Evolutionary conservation across 2,113 vertebrate genomes (phyloP).

Genomic region (Zingel zingel): DNA sequence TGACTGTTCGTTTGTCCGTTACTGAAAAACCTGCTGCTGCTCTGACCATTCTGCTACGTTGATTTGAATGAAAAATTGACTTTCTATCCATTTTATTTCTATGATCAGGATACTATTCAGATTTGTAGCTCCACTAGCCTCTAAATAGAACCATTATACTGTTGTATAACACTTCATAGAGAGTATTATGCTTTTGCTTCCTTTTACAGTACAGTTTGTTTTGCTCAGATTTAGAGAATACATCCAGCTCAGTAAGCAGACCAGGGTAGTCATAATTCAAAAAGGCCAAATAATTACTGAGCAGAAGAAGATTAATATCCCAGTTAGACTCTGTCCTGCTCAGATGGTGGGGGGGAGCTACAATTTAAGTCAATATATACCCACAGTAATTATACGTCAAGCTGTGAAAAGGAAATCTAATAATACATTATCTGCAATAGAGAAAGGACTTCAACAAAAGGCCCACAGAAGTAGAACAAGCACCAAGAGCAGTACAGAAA

Average conservation of each 20-base stretch:
- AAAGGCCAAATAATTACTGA: slow-evolving; percentile 14
- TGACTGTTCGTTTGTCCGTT: too few species aligned
- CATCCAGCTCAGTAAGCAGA: not conserved
- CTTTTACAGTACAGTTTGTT: not conserved
- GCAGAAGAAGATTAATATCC: slow-evolving; percentile 26
- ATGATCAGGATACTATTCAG: not conserved
- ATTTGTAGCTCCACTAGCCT: not conserved
- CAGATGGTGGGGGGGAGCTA: not conserved
- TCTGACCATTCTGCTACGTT: too few species aligned
- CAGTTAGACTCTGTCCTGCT: slow-evolving; percentile 10
- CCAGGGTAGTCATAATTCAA: slow-evolving; percentile 4
- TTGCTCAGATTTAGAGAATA: not conserved
- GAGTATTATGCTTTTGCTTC: not conserved
- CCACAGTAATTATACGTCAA: slow-evolving; percentile 46
- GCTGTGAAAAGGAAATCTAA: slow-evolving; percentile 35
- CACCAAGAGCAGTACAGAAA: not conserved
- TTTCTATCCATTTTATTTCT: too few species aligned
- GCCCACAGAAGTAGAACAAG: not conserved
- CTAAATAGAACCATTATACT: not conserved
- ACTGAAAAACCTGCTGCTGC: too few species aligned
- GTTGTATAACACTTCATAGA: too few species aligned
- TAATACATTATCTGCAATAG: slow-evolving; percentile 24
- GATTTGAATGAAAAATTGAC: too few species aligned
- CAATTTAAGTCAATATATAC: slow-evolving; percentile 34
- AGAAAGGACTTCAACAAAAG: not conserved